Evolutionary conservation across 2,888 invertebrate genomes (phyloP).

Genomic region (Erebia ligea): DNA sequence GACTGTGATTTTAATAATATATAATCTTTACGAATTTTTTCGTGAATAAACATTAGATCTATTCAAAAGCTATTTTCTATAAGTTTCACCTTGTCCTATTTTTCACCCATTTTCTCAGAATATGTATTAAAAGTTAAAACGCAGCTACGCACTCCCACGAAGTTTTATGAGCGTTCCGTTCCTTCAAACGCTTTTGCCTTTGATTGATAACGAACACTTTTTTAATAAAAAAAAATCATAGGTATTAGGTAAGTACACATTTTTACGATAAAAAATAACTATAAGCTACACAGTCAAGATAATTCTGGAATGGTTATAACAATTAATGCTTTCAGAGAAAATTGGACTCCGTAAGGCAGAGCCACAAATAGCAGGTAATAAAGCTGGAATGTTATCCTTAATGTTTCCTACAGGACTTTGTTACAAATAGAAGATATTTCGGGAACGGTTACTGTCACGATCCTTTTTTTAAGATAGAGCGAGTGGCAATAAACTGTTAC

Average conservation of each 20-base stretch:
- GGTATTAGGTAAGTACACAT: not conserved
- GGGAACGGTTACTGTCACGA: conserved; percentile 3
- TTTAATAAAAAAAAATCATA: not conserved
- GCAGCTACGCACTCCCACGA: not conserved
- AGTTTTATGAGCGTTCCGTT: not conserved
- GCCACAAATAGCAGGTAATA: conserved; percentile 34
- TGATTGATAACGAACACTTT: not conserved
- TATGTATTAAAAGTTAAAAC: not conserved
- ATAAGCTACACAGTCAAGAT: not conserved
- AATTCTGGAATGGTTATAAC: not conserved
- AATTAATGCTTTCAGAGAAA: conserved; percentile 9
- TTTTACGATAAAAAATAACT: not conserved
- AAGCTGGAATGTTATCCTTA: conserved; percentile 33
- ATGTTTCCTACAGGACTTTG: conserved; percentile 34
- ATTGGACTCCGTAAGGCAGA: conserved; percentile 1
- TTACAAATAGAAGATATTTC: conserved; percentile 21
- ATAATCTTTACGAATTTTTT: no score
- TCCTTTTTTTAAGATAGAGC: conserved; percentile 2
- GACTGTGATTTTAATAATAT: no score
- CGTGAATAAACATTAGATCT: no score
- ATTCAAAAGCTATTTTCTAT: no score
- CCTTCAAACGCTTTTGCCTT: not conserved
- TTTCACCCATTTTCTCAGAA: not conserved
- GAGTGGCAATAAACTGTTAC: not conserved
- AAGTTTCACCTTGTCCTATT: not conserved